Percentiles rank a stretch among this genome's conserved stretches.
Conservation (phyloP, 2,797 vertebrate genomes). For the Neosilurus hyrtlii region DNA sequence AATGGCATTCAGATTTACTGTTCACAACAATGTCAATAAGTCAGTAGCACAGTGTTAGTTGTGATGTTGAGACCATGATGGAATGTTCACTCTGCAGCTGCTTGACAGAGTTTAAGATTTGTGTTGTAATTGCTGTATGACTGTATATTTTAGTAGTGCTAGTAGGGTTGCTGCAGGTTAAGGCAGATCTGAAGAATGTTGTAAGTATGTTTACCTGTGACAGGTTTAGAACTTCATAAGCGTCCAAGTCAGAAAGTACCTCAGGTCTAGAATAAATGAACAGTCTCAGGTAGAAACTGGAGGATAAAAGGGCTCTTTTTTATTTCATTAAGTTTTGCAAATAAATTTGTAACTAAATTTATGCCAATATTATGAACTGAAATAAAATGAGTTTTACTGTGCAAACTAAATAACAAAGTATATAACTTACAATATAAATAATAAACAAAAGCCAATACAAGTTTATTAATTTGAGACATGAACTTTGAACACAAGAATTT, state of each 20-base stretch:
- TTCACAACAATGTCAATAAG: neutral
- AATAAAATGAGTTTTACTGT: neutral
- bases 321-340: no score
- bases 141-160: slow-evolving; percentile 64
- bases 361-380: neutral
- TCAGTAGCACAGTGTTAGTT: neutral
- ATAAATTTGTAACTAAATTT: no score
- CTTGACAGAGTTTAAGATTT: slow-evolving; percentile 61
- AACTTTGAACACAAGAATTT: neutral
- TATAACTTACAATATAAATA: neutral
- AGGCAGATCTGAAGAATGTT: slow-evolving; percentile 59
- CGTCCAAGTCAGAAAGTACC: slow-evolving; percentile 42
- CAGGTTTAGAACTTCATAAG: slow-evolving; percentile 53
- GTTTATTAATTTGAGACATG: neutral
- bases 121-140: slow-evolving; percentile 64
- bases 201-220: slow-evolving; percentile 58
- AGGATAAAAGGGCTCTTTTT: slow-evolving; percentile 47
- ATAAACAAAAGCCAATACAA: neutral
- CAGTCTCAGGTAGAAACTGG: slow-evolving; percentile 34
- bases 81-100: slow-evolving; percentile 75
- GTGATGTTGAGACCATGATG: slow-evolving; percentile 45
- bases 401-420: neutral
- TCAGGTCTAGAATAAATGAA: slow-evolving; percentile 36
- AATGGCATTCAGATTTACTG: slow-evolving; percentile 47
- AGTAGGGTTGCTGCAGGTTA: slow-evolving; percentile 58